Percentiles rank a stretch among this genome's conserved stretches.
Evolutionary conservation across 1,140 invertebrate genomes (phyloP).

Genomic region (Luehdorfia chinensis): DNA sequence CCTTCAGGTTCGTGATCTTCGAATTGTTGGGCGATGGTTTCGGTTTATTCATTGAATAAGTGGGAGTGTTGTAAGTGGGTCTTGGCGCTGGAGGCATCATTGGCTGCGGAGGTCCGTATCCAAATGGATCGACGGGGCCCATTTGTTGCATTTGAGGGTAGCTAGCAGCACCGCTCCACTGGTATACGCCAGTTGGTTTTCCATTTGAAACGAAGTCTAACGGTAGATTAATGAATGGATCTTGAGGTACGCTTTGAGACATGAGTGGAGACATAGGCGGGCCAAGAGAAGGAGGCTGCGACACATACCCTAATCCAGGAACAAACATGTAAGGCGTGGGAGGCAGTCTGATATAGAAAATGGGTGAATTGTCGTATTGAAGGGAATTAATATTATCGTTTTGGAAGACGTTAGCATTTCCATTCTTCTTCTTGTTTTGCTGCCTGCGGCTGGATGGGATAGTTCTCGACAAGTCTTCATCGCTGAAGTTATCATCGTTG

Average conservation of each 20-base stretch:
- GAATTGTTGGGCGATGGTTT: constrained; percentile 75
- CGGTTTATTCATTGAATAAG: constrained; percentile 63
- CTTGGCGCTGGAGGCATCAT: constrained; percentile 57
- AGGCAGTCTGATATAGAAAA: constrained; percentile 90
- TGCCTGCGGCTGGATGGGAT: constrained; percentile 64
- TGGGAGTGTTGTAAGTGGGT: constrained; percentile 60
- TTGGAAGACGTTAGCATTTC: constrained; percentile 43
- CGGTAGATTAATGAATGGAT: constrained; percentile 84
- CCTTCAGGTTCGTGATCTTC: constrained; percentile 82
- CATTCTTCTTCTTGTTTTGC: constrained; percentile 73
- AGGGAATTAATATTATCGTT: constrained; percentile 69
- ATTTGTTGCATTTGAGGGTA: constrained; percentile 62
- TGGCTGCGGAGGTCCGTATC: constrained; percentile 68
- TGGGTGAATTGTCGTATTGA: constrained; percentile 83
- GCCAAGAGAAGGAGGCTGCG: constrained; percentile 80
- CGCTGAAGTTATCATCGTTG: constrained; percentile 62
- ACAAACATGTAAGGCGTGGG: constrained; percentile 90
- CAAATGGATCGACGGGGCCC: constrained; percentile 56
- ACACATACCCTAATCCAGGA: constrained; percentile 87
- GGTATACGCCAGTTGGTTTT: constrained; percentile 85
- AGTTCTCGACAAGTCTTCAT: constrained; percentile 66
- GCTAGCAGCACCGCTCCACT: constrained; percentile 74
- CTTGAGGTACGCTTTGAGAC: constrained; percentile 49
- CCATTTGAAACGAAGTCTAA: constrained; percentile 88
- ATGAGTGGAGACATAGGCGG: constrained; percentile 68